Base-by-base conservation (phyloP, 1,140 invertebrate species). In the Globodera rostochiensis region DNA sequence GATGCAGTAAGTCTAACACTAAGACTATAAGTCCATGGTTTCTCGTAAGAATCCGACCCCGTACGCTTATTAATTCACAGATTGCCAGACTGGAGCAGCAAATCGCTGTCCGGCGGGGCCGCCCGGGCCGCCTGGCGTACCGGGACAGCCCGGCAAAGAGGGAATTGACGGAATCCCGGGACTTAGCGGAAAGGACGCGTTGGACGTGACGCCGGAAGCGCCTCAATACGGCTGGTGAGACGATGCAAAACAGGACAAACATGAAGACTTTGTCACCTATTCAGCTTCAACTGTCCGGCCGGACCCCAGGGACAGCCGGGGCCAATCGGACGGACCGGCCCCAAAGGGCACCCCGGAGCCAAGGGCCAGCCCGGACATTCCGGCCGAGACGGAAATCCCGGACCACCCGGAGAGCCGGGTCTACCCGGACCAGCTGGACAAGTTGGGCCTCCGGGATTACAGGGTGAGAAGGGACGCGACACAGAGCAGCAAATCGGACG, bases 71-170 rank as follows among this genome's bases (percentile, higher is more conserved):
- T 45, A 19, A 49, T 69, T 4, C 60, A 77, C 19, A 80, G 80
- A 88, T 60, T 88, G 88, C 73, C 75, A 80, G 45, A 87, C 84
- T 21, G 84, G 84, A 6, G 77, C 77, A n/a, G 60, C 77, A 8
- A 86, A 88, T 83, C 90, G 88, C 47, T 88, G 87, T 78, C 87
- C 87, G 47, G 83, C 88, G 60, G 87, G 87, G 80, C 87, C 88
- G 15, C 80, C 88, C 15, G 87, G 86, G 79, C 86, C 87, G 8
- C 86, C 86, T 73, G 86, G 84, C 53, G 66, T 83, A 21, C 47
- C 73, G n/a, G 84, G 84, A 13, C 47, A 73, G 7, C 81, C 84
- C 46, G 85, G 85, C 66, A 81, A 77, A 36, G 87, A 88, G 36
- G 85, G 85, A 21, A 11, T 77, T 7, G 74, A 73, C 45, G 86